These are phyloP conservation scores for Graptemys geographica DNA, from an alignment of 2,797 vertebrate species.

Conservation along the genomic window DNA sequence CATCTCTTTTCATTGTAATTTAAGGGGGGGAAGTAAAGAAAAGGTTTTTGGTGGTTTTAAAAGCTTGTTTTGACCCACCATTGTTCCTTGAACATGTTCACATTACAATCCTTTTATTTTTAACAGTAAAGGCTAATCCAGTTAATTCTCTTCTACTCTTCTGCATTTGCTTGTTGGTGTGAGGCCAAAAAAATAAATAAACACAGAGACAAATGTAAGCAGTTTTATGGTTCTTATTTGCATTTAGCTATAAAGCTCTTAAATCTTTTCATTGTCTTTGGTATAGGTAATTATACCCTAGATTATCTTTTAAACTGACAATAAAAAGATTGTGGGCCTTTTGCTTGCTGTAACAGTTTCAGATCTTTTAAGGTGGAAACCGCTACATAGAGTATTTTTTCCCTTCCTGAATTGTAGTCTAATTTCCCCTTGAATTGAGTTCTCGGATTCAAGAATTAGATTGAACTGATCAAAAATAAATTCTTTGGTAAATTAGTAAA, in stretches of 20 bases:
- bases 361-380: neutral
- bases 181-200: neutral
- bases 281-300: conserved; percentile 18
- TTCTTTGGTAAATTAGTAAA: neutral
- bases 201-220: conserved; percentile 11
- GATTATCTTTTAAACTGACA: conserved; percentile 38
- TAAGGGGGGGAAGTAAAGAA: neutral
- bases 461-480: neutral
- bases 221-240: conserved; percentile 6
- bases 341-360: neutral
- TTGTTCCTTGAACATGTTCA: neutral
- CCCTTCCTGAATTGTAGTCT: neutral
- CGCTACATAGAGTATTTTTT: neutral
- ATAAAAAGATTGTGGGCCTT: conserved; percentile 15
- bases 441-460: neutral
- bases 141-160: neutral
- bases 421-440: neutral
- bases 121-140: neutral
- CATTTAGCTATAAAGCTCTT: conserved; percentile 21
- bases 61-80: conserved; percentile 10
- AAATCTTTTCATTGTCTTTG: conserved; percentile 9
- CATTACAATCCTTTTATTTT: neutral
- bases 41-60: neutral
- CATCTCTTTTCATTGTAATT: neutral
- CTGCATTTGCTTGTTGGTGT: neutral